Evolutionary conservation across 64 coral and sea anemone species (phyloP).

Genomic region (Astreopora myriophthalma): DNA sequence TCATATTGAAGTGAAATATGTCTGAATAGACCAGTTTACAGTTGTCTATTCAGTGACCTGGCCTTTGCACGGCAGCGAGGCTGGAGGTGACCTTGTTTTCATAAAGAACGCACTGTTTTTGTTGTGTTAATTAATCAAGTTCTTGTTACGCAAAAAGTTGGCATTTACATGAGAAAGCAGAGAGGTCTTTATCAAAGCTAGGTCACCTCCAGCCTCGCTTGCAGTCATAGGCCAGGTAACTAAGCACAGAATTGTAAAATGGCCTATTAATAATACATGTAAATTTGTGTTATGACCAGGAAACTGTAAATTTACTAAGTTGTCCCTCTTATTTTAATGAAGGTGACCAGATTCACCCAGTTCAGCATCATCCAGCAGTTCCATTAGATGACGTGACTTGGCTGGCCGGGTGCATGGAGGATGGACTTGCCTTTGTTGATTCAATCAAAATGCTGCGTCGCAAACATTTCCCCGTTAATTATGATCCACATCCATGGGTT

Average conservation of each 20-base stretch:
- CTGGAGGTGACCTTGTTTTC: too few relatives aligned
- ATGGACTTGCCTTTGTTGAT: conserved; percentile 24
- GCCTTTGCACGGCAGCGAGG: too few relatives aligned
- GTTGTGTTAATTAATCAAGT: too few relatives aligned
- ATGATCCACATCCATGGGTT: conserved; percentile 75
- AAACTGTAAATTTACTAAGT: not conserved
- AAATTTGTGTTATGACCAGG: not conserved
- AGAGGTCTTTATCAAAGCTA: too few relatives aligned
- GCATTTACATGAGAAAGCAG: too few relatives aligned
- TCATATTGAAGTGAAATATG: too few relatives aligned
- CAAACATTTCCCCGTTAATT: conserved; percentile 47
- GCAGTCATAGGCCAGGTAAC: too few relatives aligned
- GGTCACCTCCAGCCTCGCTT: too few relatives aligned
- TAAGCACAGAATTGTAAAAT: not conserved
- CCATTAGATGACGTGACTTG: conserved; percentile 30
- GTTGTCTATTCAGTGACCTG: too few relatives aligned
- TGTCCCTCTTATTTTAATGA: not conserved
- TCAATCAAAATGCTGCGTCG: conserved; percentile 45
- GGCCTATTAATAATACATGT: not conserved
- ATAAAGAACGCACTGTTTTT: too few relatives aligned
- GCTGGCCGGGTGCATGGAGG: conserved; percentile 39
- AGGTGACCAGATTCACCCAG: not conserved
- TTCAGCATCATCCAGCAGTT: conserved; percentile 1
- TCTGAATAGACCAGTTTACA: too few relatives aligned
- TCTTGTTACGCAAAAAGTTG: too few relatives aligned